Conservation (phyloP, 2,888 invertebrate species). For the Lottia scabra region DNA sequence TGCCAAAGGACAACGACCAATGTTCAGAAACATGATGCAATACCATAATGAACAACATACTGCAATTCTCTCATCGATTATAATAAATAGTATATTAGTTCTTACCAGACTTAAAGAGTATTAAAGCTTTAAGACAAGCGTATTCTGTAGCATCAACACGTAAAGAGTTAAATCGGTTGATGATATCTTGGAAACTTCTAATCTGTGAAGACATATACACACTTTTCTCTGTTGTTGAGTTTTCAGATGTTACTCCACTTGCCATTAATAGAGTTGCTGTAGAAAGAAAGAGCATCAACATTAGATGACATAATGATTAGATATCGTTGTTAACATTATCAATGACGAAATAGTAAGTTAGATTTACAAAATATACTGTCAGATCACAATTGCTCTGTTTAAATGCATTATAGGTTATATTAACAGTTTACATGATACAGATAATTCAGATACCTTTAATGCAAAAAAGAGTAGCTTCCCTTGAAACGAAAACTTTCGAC, state of each 20-base stretch:
- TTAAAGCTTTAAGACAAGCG: constrained; percentile 85
- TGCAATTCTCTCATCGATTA: too few relatives aligned
- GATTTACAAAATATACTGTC: neutral
- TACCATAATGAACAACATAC: too few relatives aligned
- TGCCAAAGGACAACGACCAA: too few relatives aligned
- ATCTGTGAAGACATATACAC: constrained; percentile 73
- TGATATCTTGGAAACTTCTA: constrained; percentile 74
- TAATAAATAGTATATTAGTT: too few relatives aligned
- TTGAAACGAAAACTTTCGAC: too few relatives aligned
- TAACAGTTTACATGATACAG: too few relatives aligned
- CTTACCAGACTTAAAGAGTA: constrained; percentile 84
- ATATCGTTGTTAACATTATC: neutral
- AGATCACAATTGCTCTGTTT: constrained; percentile 4
- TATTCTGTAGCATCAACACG: constrained; percentile 85
- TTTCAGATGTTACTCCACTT: constrained; percentile 71
- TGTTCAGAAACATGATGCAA: too few relatives aligned
- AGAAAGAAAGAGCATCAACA: constrained; percentile 22
- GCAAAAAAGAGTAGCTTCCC: neutral
- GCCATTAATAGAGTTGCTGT: constrained; percentile 67
- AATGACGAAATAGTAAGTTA: neutral
- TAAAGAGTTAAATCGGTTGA: constrained; percentile 77
- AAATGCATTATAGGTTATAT: neutral
- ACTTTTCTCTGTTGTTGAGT: constrained; percentile 68
- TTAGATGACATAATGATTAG: too few relatives aligned
- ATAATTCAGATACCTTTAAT: too few relatives aligned